Percentiles rank a stretch among this genome's conserved stretches.
Evolutionary conservation across 2,888 invertebrate species (phyloP).

Genomic region (Epistrophe eligans): DNA sequence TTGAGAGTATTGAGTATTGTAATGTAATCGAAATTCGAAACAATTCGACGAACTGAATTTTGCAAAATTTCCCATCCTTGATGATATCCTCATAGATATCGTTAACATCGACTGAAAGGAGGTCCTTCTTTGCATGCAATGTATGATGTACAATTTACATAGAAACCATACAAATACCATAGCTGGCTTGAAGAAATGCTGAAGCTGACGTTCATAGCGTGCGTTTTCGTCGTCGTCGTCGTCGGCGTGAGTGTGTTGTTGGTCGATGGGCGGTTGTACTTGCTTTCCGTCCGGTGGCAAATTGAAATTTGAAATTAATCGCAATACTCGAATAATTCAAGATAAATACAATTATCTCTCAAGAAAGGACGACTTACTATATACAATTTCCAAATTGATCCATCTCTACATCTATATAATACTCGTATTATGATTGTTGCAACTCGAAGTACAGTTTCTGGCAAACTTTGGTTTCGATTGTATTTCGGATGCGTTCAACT

Average conservation of each 20-base stretch:
- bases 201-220: neutral
- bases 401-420: neutral
- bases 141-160: too few relatives aligned
- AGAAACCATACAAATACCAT: neutral
- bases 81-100: neutral
- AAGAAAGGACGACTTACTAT: constrained; percentile 37
- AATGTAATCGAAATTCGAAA: constrained; percentile 8
- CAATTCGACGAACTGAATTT: constrained; percentile 1
- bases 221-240: neutral
- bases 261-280: neutral
- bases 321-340: constrained; percentile 57
- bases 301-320: constrained; percentile 69
- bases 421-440: neutral
- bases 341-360: constrained; percentile 51
- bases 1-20: neutral
- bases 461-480: constrained; percentile 34
- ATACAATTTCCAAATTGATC: neutral
- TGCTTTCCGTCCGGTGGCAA: constrained; percentile 32
- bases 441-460: constrained; percentile 1
- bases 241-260: neutral
- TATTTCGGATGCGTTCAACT: constrained; percentile 36
- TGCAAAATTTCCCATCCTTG: neutral
- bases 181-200: neutral
- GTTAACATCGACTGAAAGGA: neutral
- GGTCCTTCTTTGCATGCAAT: neutral